Conservation (phyloP, 2,888 invertebrate genomes). For the Hanleya hanleyi region DNA sequence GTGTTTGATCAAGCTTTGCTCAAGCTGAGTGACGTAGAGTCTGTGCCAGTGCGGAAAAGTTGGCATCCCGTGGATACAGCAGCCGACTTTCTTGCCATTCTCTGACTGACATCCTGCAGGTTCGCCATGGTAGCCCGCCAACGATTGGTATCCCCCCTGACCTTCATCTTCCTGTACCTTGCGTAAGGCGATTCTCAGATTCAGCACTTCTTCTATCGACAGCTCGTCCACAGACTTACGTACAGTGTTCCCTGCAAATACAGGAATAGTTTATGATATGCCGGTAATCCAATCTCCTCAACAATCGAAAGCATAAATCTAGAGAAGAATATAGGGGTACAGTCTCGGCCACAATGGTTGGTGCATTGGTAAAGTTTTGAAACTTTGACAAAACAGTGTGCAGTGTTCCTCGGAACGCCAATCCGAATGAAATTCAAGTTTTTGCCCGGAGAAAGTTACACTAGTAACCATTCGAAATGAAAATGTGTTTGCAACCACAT, state of each 20-base stretch:
- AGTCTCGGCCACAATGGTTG: too few relatives aligned
- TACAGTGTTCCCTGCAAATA: constrained; percentile 4
- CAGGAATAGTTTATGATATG: too few relatives aligned
- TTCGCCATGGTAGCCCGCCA: constrained; percentile 42
- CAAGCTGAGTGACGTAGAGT: constrained; percentile 31
- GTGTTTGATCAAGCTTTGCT: constrained; percentile 30
- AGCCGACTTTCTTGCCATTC: constrained; percentile 27
- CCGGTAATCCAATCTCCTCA: too few relatives aligned
- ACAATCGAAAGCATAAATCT: too few relatives aligned
- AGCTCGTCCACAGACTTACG: constrained; percentile 38
- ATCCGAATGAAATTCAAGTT: too few relatives aligned
- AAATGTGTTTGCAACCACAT: too few relatives aligned
- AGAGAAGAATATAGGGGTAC: too few relatives aligned
- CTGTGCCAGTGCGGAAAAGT: constrained; percentile 37
- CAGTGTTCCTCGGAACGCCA: too few relatives aligned
- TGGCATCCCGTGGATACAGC: constrained; percentile 41
- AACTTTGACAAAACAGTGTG: too few relatives aligned
- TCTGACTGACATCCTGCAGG: constrained; percentile 31
- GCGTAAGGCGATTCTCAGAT: constrained; percentile 30
- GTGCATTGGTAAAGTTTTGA: too few relatives aligned
- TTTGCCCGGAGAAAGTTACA: too few relatives aligned
- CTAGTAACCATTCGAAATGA: too few relatives aligned
- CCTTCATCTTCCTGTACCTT: constrained; percentile 28
- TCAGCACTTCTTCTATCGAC: constrained; percentile 28
- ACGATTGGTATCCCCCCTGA: constrained; percentile 32